Percentiles rank a stretch among this genome's conserved stretches.
Conservation (phyloP, 1,140 invertebrate genomes). For the Halyomorpha halys region DNA sequence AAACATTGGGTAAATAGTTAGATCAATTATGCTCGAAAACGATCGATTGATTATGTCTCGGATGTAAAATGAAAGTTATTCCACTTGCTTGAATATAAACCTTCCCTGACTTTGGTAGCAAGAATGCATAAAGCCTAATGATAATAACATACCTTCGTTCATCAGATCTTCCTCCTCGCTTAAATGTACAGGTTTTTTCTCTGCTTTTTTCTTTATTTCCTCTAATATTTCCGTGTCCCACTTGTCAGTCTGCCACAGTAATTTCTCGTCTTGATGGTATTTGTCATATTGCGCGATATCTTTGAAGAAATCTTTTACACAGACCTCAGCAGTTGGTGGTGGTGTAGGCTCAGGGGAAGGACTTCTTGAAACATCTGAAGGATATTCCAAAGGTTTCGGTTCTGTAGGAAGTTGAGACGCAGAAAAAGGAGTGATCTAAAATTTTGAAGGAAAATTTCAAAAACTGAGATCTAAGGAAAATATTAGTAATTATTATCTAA, state of each 20-base stretch:
- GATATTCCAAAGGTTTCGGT: slow-evolving; percentile 47
- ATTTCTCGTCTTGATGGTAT: slow-evolving; percentile 21
- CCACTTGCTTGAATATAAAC: too few species aligned
- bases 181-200: not conserved
- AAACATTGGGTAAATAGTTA: too few species aligned
- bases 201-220: slow-evolving; percentile 13
- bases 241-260: slow-evolving; percentile 8
- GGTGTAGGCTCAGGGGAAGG: slow-evolving; percentile 2
- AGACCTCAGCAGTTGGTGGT: not conserved
- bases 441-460: not conserved
- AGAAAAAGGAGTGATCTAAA: slow-evolving; percentile 49
- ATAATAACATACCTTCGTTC: too few species aligned
- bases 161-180: too few species aligned
- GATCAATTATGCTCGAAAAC: too few species aligned
- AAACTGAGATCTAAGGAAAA: too few species aligned
- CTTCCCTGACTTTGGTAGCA: too few species aligned
- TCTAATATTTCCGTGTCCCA: slow-evolving; percentile 35
- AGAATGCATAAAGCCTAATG: too few species aligned
- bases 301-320: slow-evolving; percentile 23
- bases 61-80: too few species aligned
- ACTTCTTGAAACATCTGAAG: slow-evolving; percentile 40
- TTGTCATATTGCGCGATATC: slow-evolving; percentile 26
- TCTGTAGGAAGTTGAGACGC: slow-evolving; percentile 53
- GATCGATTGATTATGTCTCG: too few species aligned
- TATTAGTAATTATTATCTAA: too few species aligned